Base-by-base conservation (phyloP, 2,797 vertebrate genomes). In the Sphaeramia orbicularis region DNA sequence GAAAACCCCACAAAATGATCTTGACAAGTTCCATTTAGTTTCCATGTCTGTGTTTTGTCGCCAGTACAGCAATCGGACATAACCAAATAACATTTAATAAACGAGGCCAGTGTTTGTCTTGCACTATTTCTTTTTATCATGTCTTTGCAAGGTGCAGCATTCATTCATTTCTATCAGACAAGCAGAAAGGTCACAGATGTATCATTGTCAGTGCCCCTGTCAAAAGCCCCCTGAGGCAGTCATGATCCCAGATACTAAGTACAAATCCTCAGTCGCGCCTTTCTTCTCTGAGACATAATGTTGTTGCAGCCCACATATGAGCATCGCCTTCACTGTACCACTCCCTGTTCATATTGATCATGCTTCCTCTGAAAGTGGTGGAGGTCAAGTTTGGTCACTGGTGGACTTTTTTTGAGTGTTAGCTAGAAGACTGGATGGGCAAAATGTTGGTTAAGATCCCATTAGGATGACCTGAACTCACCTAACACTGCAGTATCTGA, bases 131-230 rank as follows among this genome's bases (percentile, higher is more conserved):
- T 83, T 80, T 77, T 70, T n/a, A 69, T 85, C 56, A 36, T 74
- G 61, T 72, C 72, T 54, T 32, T 38, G 11, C 45, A 38, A 44
- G 56, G 27, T 5, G 5, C 60, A 48, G 38, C 55, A 15, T 72
- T 73, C 72, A 84, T 87, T 83, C 49, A 64, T 89, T 80, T 83
- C 77, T 78, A 73, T 80, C 53, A n/a, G 53, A 72, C 43, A 64
- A 82, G 70, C 49, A 21, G n/a, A 92, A 93, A 92, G 90, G 90
- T 91, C 88, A 88, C 74, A 84, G 70, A 84, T 91, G 77, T 63
- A 87, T 89, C 88, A 86, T 76, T 67, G 72, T 84, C 77, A 66
- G 4, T 74, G 63, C 21, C 27, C 54, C 40, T 80, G 85, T 81
- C 79, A 81, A 74, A 70, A 60, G 48, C 48, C 67, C 70, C 45